Conservation (phyloP, 2,888 invertebrate species). For the Ferrisia virgata region DNA sequence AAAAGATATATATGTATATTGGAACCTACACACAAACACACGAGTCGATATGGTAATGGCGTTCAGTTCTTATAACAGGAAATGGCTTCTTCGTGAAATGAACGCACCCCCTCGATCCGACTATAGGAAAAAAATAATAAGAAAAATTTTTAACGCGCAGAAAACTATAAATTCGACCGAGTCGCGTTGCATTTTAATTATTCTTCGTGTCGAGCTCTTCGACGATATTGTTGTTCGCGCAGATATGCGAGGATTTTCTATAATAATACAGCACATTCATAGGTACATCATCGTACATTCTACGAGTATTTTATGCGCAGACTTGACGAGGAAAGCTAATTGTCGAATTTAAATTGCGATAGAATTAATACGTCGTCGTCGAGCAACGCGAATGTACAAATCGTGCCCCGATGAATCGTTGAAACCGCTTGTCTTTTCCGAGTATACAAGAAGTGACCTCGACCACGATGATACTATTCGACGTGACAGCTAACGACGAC, state of each 20-base stretch:
- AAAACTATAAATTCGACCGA: constrained; percentile 9
- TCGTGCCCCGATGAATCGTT: not conserved
- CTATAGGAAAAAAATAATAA: not conserved
- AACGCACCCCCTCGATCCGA: not conserved
- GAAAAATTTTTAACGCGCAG: constrained; percentile 7
- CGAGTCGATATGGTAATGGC: constrained; percentile 30
- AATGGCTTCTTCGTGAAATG: not conserved
- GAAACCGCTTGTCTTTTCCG: not conserved
- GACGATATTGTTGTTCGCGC: not conserved
- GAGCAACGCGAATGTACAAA: not conserved
- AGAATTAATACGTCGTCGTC: constrained; percentile 11
- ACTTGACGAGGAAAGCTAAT: not conserved
- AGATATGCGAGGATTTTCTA: not conserved
- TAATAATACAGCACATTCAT: no score
- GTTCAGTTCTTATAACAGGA: not conserved
- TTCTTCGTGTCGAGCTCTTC: not conserved
- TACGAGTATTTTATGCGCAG: not conserved
- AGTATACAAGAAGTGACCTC: not conserved
- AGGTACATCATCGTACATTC: no score
- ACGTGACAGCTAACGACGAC: not conserved
- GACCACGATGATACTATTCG: not conserved
- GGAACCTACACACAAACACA: constrained; percentile 19
- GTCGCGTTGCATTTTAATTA: constrained; percentile 29
- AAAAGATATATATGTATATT: not conserved
- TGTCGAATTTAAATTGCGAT: not conserved